Conservation (phyloP, 2,113 vertebrate species). For the Rhizomys pruinosus region DNA sequence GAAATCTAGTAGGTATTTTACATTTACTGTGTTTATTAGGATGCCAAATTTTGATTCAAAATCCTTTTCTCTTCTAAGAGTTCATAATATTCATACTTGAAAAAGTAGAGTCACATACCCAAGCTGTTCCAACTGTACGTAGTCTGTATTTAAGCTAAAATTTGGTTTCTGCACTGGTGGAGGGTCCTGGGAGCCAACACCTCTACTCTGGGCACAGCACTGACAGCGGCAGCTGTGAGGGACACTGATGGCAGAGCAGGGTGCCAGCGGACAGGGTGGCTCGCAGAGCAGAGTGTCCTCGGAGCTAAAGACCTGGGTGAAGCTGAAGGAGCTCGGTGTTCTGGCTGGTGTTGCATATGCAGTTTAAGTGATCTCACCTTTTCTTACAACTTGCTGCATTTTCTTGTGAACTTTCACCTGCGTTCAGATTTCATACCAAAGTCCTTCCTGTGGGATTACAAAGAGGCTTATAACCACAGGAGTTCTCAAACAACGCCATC, state of each 20-base stretch:
- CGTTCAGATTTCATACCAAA: neutral
- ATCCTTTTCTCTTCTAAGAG: constrained; percentile 39
- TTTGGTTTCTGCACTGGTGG: neutral
- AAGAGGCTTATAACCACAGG: neutral
- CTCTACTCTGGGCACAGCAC: fast-evolving
- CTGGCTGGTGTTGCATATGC: neutral
- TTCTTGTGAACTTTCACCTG: neutral
- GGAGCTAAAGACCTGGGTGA: neutral
- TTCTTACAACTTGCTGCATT: neutral
- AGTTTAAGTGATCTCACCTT: neutral
- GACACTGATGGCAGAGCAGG: too few species aligned
- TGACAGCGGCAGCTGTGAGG: too few species aligned
- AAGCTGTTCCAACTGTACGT: neutral
- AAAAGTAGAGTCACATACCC: too few species aligned
- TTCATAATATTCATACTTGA: too few species aligned
- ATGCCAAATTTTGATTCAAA: constrained; percentile 58
- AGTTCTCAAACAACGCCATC: neutral
- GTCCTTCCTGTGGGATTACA: neutral
- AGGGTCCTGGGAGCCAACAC: neutral
- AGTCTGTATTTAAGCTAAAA: neutral
- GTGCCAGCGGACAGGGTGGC: fast-evolving
- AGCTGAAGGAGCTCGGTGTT: neutral
- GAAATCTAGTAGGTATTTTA: constrained; percentile 41
- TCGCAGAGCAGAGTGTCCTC: neutral
- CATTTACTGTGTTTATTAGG: neutral